A percentile compares a stretch with the other conserved stretches of the same genome.
Conservation (phyloP, 2,888 invertebrate genomes). For the Eupeodes latifasciatus region DNA sequence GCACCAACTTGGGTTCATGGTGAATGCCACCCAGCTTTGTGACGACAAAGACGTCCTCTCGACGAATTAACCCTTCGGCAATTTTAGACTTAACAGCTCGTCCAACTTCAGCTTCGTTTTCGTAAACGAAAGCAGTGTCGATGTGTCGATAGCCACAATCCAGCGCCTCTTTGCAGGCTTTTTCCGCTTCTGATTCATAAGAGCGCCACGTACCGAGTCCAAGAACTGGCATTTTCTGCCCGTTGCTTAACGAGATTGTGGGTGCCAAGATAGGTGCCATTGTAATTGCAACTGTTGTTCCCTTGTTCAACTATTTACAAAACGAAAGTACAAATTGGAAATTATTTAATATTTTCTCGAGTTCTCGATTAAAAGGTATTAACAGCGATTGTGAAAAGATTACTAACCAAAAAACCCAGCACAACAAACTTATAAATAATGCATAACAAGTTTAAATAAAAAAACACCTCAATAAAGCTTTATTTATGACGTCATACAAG, state of each 20-base stretch:
- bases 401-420: not conserved
- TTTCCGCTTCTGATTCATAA: slow-evolving; percentile 79
- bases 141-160: slow-evolving; percentile 85
- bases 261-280: slow-evolving; percentile 82
- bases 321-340: not conserved
- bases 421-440: slow-evolving; percentile 14
- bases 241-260: slow-evolving; percentile 87
- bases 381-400: not conserved
- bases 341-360: not conserved
- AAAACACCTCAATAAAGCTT: not conserved
- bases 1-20: slow-evolving; percentile 89
- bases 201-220: slow-evolving; percentile 88
- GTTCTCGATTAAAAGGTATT: not conserved
- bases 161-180: slow-evolving; percentile 84
- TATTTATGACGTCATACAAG: slow-evolving; percentile 15
- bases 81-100: slow-evolving; percentile 84
- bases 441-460: not conserved
- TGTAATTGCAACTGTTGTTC: not conserved
- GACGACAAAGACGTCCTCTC: slow-evolving; percentile 83
- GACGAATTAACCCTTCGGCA: slow-evolving; percentile 82
- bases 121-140: slow-evolving; percentile 85
- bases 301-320: not conserved
- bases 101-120: slow-evolving; percentile 84
- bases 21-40: slow-evolving; percentile 83
- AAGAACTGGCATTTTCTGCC: slow-evolving; percentile 87